Evolutionary conservation across 2,113 vertebrate species (phyloP).

Genomic region (Pithys albifrons): DNA sequence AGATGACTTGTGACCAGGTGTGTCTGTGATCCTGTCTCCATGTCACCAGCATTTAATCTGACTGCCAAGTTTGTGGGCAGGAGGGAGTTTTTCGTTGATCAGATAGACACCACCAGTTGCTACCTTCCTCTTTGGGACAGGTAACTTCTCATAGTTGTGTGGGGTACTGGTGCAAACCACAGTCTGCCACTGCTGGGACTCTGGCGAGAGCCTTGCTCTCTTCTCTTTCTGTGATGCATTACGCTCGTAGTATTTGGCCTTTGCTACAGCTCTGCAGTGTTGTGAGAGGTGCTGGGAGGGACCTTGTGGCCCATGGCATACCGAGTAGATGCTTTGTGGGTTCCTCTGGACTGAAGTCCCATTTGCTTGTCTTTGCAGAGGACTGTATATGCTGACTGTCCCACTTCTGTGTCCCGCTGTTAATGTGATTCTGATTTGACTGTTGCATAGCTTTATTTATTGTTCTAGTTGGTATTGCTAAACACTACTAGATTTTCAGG

Average conservation of each 20-base stretch:
- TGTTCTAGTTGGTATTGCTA: neutral
- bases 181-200: neutral
- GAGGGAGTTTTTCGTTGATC: neutral
- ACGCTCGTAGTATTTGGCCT: neutral
- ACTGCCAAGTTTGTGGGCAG: neutral
- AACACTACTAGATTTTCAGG: neutral
- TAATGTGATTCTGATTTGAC: neutral
- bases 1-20: neutral
- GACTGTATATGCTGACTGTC: neutral
- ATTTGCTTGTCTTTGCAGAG: neutral
- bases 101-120: neutral
- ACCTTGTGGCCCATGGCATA: neutral
- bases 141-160: neutral
- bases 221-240: neutral
- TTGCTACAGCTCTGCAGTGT: neutral
- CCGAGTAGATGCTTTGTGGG: neutral
- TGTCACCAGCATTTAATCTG: neutral
- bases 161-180: neutral
- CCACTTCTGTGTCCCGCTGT: neutral
- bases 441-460: neutral
- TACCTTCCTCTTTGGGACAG: neutral
- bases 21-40: rapidly evolving
- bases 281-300: neutral
- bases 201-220: neutral
- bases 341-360: neutral